phyloP scores from a whole-genome alignment of 2,113 vertebrate genomes.

The Onychorhynchus coronatus region DNA sequence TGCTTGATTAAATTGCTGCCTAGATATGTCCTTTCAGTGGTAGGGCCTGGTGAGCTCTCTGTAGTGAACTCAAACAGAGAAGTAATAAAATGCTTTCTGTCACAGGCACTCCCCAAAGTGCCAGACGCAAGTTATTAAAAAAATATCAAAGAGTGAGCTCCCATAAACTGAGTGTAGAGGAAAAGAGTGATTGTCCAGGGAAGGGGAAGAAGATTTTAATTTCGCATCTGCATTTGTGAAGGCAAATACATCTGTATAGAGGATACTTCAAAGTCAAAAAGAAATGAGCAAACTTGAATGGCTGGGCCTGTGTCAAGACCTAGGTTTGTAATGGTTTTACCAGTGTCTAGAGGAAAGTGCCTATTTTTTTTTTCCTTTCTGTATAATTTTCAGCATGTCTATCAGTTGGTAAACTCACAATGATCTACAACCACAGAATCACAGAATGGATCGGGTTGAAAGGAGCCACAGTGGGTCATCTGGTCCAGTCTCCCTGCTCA shows the following conservation, averaged over 20 bases:
- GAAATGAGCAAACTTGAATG: neutral
- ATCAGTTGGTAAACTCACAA: neutral
- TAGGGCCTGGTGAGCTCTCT: neutral
- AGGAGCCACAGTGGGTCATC: neutral
- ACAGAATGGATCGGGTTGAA: neutral
- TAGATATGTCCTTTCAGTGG: neutral
- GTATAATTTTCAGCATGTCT: neutral
- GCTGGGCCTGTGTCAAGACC: neutral
- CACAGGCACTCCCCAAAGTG: constrained; percentile 21
- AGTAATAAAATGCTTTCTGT: constrained; percentile 59
- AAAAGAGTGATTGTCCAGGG: neutral
- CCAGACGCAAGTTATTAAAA: constrained; percentile 50
- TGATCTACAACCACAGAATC: neutral
- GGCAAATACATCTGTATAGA: constrained; percentile 23
- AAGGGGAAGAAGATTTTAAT: constrained; percentile 31
- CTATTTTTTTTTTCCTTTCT: neutral
- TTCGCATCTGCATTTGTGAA: neutral
- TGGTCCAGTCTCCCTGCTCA: neutral
- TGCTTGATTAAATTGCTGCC: constrained; percentile 60
- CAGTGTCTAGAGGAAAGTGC: neutral
- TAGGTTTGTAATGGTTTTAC: neutral
- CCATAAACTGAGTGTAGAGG: neutral
- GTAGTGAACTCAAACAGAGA: constrained; percentile 34
- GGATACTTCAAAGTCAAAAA: constrained; percentile 41
- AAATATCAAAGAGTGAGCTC: constrained; percentile 4